Evolutionary conservation across 1,140 invertebrate genomes (phyloP).

Genomic region (Saccostrea cuccullata): DNA sequence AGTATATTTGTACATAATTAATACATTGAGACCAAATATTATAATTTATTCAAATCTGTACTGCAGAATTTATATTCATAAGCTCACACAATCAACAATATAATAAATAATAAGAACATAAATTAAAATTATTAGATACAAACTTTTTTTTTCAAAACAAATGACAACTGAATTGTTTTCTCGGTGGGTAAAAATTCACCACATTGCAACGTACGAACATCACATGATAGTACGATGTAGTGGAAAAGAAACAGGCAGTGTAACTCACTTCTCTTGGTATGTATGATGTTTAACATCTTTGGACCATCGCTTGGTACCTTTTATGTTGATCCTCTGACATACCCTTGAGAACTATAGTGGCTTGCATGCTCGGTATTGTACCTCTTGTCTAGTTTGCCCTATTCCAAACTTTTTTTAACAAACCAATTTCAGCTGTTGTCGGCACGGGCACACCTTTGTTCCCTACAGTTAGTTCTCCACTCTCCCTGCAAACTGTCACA

Average conservation of each 20-base stretch:
- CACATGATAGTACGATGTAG: not conserved
- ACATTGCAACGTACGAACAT: not conserved
- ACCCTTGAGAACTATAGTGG: too few relatives aligned
- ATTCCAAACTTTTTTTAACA: too few relatives aligned
- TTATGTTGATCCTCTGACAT: not conserved
- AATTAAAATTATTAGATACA: not conserved
- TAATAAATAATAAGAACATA: not conserved
- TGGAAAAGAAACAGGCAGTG: not conserved
- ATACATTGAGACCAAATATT: not conserved
- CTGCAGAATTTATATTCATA: not conserved
- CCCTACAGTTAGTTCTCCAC: not conserved
- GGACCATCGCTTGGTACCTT: not conserved
- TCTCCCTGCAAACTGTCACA: slow-evolving; percentile 14
- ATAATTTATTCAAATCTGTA: not conserved
- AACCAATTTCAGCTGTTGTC: not conserved
- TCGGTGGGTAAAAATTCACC: not conserved
- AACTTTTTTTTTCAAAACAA: not conserved
- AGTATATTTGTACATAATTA: not conserved
- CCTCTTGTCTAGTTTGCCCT: too few relatives aligned
- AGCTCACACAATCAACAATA: not conserved
- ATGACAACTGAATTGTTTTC: not conserved
- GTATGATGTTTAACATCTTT: not conserved
- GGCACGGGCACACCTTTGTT: not conserved
- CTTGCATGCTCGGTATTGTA: too few relatives aligned
- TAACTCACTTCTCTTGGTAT: not conserved